phyloP scores from a whole-genome alignment of 2,113 vertebrate genomes.

The Agelaius tricolor region DNA sequence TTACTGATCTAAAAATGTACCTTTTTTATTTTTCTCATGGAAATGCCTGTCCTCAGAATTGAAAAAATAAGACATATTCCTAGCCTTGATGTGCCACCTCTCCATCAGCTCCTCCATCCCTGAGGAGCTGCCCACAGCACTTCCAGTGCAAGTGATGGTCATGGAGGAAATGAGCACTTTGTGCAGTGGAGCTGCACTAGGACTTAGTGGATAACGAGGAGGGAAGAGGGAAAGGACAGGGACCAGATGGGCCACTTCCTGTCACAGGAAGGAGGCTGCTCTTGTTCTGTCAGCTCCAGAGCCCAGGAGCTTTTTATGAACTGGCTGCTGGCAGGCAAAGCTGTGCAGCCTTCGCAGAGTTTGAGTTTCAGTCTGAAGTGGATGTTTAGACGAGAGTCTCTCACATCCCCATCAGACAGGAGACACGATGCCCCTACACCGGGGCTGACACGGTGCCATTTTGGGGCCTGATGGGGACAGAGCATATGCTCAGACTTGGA shows the following conservation, averaged over 20 bases:
- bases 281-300: accelerated
- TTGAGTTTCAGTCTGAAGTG: background rate
- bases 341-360: background rate
- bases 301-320: background rate
- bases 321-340: background rate
- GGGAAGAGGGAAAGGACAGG: background rate
- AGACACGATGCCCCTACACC: accelerated
- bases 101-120: background rate
- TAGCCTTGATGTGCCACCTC: background rate
- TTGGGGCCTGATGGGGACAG: accelerated
- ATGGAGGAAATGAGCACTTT: background rate
- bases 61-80: background rate
- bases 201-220: background rate
- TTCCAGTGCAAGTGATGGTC: background rate
- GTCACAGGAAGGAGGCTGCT: background rate
- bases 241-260: background rate
- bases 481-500: background rate
- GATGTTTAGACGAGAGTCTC: background rate
- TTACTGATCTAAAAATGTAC: background rate
- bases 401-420: accelerated
- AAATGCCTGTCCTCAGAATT: background rate
- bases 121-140: background rate
- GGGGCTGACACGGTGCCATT: accelerated
- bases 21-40: background rate
- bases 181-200: background rate